These are phyloP conservation scores for Ochropacha duplaris DNA, from an alignment of 2,888 invertebrate species.

Conservation along the genomic window DNA sequence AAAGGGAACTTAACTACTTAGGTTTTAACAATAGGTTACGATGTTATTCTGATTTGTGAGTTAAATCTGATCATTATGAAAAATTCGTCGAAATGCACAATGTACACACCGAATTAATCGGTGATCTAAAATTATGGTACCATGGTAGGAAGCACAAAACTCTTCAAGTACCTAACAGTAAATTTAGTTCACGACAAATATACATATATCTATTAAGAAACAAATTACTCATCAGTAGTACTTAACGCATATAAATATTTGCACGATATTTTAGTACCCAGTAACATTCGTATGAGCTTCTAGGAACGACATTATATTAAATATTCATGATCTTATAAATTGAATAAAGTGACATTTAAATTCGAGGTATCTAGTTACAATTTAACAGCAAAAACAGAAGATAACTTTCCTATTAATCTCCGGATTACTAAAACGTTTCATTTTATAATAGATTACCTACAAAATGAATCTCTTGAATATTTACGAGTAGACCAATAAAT, in stretches of 20 bases:
- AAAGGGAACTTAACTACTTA: too few relatives aligned
- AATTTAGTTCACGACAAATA: constrained; percentile 34
- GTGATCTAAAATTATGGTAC: constrained; percentile 8
- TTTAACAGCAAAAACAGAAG: too few relatives aligned
- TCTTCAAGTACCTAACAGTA: constrained; percentile 30
- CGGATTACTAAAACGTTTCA: too few relatives aligned
- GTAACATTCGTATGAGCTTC: constrained; percentile 14
- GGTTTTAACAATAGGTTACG: too few relatives aligned
- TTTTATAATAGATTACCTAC: too few relatives aligned
- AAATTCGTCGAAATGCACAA: too few relatives aligned
- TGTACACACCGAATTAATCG: too few relatives aligned
- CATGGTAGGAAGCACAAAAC: constrained; percentile 13
- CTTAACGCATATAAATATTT: constrained; percentile 45
- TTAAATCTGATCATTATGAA: too few relatives aligned
- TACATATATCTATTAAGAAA: constrained; percentile 10
- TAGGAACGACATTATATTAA: not conserved
- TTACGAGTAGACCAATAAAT: not conserved
- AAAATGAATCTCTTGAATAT: too few relatives aligned
- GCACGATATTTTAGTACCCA: constrained; percentile 35
- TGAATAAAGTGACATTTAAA: not conserved
- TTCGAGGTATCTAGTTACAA: not conserved
- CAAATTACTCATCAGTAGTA: constrained; percentile 51
- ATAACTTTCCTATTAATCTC: not conserved
- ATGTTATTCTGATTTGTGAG: too few relatives aligned
- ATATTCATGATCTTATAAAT: not conserved